Conservation (phyloP, 1,140 invertebrate genomes). For the Mesaphorura yosii region DNA sequence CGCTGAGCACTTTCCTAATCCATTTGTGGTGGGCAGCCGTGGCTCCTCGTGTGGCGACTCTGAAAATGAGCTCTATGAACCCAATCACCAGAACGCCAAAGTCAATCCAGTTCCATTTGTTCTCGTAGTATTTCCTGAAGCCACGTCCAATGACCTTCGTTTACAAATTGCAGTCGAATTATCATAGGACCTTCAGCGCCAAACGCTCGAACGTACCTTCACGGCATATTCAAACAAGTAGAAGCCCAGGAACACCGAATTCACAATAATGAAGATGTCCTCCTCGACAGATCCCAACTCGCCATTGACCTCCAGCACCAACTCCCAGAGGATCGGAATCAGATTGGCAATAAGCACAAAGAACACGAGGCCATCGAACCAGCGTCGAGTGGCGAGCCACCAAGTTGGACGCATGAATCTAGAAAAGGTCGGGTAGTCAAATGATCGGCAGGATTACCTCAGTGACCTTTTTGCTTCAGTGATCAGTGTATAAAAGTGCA, state of each 20-base stretch:
- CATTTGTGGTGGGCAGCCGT: not conserved
- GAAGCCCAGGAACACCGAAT: slow-evolving; percentile 11
- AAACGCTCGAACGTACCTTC: slow-evolving; percentile 12
- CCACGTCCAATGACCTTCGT: slow-evolving; percentile 13
- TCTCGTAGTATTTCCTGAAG: slow-evolving; percentile 5
- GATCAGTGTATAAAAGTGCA: too few relatives aligned
- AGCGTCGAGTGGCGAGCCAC: slow-evolving; percentile 7
- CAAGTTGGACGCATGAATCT: slow-evolving; percentile 10
- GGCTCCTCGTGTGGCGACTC: not conserved
- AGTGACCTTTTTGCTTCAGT: too few relatives aligned
- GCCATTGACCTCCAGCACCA: not conserved
- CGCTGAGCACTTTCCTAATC: slow-evolving; percentile 8
- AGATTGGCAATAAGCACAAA: slow-evolving; percentile 20
- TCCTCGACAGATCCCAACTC: not conserved
- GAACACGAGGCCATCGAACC: slow-evolving; percentile 22
- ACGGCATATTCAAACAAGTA: slow-evolving; percentile 20
- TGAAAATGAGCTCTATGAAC: slow-evolving; percentile 7
- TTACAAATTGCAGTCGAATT: too few relatives aligned
- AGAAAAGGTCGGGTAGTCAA: too few relatives aligned
- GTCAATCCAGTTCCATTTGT: slow-evolving; percentile 22
- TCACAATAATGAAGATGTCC: slow-evolving; percentile 14
- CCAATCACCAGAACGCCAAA: slow-evolving; percentile 12
- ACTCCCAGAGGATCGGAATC: slow-evolving; percentile 19
- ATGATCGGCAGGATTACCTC: not conserved
- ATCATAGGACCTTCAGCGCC: too few relatives aligned